Evolutionary conservation across 1,140 invertebrate genomes (phyloP).

Genomic region (Psix sp.): DNA sequence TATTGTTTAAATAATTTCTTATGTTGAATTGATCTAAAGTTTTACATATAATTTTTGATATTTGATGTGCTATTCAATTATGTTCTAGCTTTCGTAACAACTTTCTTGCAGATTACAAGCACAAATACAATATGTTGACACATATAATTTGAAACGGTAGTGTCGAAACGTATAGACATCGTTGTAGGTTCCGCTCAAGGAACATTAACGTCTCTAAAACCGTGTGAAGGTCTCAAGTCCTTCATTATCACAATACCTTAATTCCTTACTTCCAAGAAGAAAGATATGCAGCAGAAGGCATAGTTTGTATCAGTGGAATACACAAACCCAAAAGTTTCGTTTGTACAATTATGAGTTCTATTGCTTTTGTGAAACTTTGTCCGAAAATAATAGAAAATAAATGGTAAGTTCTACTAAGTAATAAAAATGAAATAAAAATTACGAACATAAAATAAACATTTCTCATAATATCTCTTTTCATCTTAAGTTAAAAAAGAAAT

Average conservation of each 20-base stretch:
- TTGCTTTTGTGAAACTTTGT: slow-evolving; percentile 20
- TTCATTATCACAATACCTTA: slow-evolving; percentile 57
- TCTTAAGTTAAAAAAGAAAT: too few relatives aligned
- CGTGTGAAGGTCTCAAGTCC: slow-evolving; percentile 50
- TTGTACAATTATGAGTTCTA: slow-evolving; percentile 44
- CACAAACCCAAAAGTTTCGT: slow-evolving; percentile 33
- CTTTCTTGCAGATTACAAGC: slow-evolving; percentile 41
- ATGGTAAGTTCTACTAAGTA: slow-evolving; percentile 5
- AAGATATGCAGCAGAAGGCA: slow-evolving; percentile 43
- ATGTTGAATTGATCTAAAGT: too few relatives aligned
- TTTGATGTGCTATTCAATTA: too few relatives aligned
- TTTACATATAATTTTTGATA: slow-evolving; percentile 2
- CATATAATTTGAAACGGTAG: slow-evolving; percentile 47
- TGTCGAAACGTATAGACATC: slow-evolving; percentile 41
- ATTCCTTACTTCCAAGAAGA: slow-evolving; percentile 38
- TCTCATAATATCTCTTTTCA: too few relatives aligned
- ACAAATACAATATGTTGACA: slow-evolving; percentile 51
- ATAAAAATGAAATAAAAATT: neutral
- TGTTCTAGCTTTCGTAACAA: slow-evolving; percentile 34
- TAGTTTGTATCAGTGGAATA: slow-evolving; percentile 26
- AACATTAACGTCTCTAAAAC: slow-evolving; percentile 47
- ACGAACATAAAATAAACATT: slow-evolving; percentile 5
- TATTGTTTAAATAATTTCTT: too few relatives aligned
- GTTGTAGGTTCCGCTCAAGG: slow-evolving; percentile 29
- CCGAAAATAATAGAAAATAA: slow-evolving; percentile 4